Evolutionary conservation across 2,888 invertebrate species (phyloP), one percentile per base, ranked within the genome.

Genomic region (Megalurothrips usitatus): DNA sequence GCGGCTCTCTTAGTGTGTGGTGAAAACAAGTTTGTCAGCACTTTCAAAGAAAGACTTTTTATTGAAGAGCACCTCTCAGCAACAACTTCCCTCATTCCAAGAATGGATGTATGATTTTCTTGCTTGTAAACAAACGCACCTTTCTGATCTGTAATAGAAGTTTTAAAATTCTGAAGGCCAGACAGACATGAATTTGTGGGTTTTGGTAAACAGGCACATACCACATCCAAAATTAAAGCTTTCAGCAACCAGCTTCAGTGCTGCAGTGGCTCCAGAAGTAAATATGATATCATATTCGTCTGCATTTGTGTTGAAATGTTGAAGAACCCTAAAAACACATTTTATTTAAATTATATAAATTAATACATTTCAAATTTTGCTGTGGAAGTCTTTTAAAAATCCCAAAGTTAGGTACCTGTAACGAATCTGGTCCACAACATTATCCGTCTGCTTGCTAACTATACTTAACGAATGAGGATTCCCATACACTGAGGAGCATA

Each of bases 91-190:
- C 98, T 90, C 91, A 98, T 93, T 17, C 99, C 98, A 82, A 98
- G 89, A 0, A 97, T 96, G 1, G 98, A 98, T 0, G 98, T 98
- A 86, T 99, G 99, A 86, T 96, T 98, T 87, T 98, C 97, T 86
- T 93, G 91, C 81, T 95, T 89, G 86, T 97, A 96, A 12, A 92
- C 91, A 86, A 96, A 95, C 80, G 90, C 88, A 1, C 95, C 94
- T 81, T 82, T 82, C 82, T 85, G 85, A 47, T 43, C 10, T 12
- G 43, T 43, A 43, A 3, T 49, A 34, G 19, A 47, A 23, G 11
- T n/a, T 34, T 80, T 19, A 63, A 28, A 75, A 26, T 49, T 80
- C 68, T 58, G 17, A 14, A 58, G 17, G 19, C 34, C 34, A 43
- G 3, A 43, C 6, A 43, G 6, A 43, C 2, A 43, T 43, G n/a